Conservation (phyloP, 2,113 vertebrate genomes). For the Procavia capensis region DNA sequence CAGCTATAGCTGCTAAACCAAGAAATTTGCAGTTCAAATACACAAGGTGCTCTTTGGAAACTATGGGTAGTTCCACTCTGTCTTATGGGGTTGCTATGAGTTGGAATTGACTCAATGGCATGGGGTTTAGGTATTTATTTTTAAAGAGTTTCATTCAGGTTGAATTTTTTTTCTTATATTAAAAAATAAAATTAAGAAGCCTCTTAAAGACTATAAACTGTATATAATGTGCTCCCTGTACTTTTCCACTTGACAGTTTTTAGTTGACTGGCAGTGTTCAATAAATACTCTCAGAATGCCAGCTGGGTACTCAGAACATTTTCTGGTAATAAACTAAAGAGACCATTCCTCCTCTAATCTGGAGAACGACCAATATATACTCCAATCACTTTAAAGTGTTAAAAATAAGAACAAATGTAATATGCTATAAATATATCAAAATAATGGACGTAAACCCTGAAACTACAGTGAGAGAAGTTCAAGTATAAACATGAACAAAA, state of each 20-base stretch:
- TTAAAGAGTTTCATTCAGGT: not conserved
- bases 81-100: too few relatives aligned
- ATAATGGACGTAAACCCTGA: conserved; percentile 12
- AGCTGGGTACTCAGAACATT: not conserved
- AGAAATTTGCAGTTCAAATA: too few relatives aligned
- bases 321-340: conserved; percentile 46
- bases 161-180: conserved; percentile 16
- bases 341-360: not conserved
- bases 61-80: too few relatives aligned
- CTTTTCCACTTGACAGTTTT: conserved; percentile 31
- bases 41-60: too few relatives aligned
- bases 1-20: too few relatives aligned
- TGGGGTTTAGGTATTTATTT: too few relatives aligned
- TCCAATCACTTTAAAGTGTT: conserved; percentile 33
- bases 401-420: conserved; percentile 66
- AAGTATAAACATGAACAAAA: conserved; percentile 13
- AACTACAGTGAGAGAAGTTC: conserved; percentile 22
- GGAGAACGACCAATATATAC: not conserved
- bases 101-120: too few relatives aligned
- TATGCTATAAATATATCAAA: not conserved
- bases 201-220: not conserved
- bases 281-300: conserved; percentile 50
- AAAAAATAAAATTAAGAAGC: not conserved
- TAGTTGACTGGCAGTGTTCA: not conserved
- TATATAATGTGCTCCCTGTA: not conserved